Conservation (phyloP, 1,140 invertebrate genomes). For the Anoplophora glabripennis region DNA sequence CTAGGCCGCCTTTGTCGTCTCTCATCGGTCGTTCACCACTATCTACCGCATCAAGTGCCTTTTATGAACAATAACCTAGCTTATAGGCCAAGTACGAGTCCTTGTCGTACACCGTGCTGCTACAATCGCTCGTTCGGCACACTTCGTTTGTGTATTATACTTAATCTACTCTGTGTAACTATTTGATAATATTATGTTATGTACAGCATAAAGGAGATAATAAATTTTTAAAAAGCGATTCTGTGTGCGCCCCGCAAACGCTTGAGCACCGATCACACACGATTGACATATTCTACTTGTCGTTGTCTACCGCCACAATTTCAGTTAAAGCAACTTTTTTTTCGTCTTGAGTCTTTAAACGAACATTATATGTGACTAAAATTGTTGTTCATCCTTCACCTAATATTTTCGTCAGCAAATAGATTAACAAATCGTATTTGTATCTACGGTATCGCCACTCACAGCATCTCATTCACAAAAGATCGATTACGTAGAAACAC, state of each 20-base stretch:
- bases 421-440: too few species aligned
- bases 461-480: too few species aligned
- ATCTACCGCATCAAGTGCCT: slow-evolving; percentile 11
- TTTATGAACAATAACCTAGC: slow-evolving; percentile 17
- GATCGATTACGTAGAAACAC: too few species aligned
- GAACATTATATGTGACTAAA: too few species aligned
- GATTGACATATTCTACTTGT: slow-evolving; percentile 7
- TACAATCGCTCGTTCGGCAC: too few species aligned
- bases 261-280: slow-evolving; percentile 28
- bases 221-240: slow-evolving; percentile 17
- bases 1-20: slow-evolving; percentile 22
- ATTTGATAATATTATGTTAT: slow-evolving; percentile 26
- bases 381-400: too few species aligned
- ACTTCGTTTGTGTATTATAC: slow-evolving; percentile 11
- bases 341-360: too few species aligned
- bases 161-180: slow-evolving; percentile 24
- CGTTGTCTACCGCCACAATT: background rate
- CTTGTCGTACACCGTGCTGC: slow-evolving; percentile 5
- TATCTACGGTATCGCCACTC: too few species aligned
- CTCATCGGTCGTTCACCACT: slow-evolving; percentile 3
- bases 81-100: slow-evolving; percentile 11
- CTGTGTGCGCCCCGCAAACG: slow-evolving; percentile 38
- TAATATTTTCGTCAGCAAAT: too few species aligned
- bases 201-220: slow-evolving; percentile 27
- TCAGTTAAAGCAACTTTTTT: too few species aligned